Conservation (phyloP, 2,797 vertebrate genomes). For the Gouania willdenowi region DNA sequence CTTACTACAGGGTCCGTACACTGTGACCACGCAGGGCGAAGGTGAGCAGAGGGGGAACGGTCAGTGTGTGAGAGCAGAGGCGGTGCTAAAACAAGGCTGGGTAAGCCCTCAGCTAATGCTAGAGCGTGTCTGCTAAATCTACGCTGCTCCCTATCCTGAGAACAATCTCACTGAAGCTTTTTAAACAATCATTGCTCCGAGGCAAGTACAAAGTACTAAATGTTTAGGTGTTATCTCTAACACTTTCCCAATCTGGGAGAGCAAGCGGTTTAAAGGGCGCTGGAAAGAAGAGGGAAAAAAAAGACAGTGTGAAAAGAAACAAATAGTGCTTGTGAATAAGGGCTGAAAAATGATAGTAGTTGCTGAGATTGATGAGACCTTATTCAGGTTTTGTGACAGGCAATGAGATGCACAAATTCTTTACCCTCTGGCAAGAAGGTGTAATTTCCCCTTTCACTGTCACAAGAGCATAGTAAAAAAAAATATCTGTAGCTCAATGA, state of each 20-base stretch:
- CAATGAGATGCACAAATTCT: constrained; percentile 58
- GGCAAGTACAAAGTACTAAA: constrained; percentile 75
- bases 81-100: constrained; percentile 32
- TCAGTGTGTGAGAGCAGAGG: constrained; percentile 20
- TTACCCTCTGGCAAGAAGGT: constrained; percentile 63
- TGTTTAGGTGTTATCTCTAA: constrained; percentile 67
- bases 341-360: constrained; percentile 69
- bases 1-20: constrained; percentile 42
- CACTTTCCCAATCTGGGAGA: constrained; percentile 58
- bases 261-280: constrained; percentile 63
- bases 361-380: constrained; percentile 65
- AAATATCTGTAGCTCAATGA: constrained; percentile 53
- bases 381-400: constrained; percentile 66
- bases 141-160: constrained; percentile 44
- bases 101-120: constrained; percentile 47
- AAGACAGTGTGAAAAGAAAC: constrained; percentile 53
- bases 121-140: constrained; percentile 45
- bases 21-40: constrained; percentile 29
- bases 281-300: no score
- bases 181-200: constrained; percentile 69
- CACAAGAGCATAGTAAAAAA: constrained; percentile 59
- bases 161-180: constrained; percentile 61
- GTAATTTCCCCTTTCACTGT: constrained; percentile 69
- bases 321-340: constrained; percentile 59
- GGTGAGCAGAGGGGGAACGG: constrained; percentile 19